These are phyloP conservation scores for Crossaster papposus DNA, from an alignment of 53 echinoderm and acorn worm genomes.

Conservation along the genomic window DNA sequence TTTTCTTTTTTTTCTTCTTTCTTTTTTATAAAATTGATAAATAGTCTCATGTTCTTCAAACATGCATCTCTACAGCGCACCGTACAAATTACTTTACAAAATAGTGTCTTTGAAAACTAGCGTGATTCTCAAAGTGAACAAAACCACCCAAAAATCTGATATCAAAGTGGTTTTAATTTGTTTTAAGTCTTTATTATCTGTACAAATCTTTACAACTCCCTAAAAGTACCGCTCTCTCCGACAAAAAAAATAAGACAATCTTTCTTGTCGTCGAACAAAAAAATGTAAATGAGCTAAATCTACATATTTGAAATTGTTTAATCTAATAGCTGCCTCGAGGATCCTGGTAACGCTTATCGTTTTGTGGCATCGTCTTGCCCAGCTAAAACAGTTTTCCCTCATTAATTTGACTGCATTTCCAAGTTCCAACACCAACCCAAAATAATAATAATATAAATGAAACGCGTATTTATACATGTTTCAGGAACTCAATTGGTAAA, in stretches of 20 bases:
- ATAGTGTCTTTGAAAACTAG: constrained; percentile 58
- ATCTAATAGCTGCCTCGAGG: background rate
- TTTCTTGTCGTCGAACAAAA: constrained; percentile 36
- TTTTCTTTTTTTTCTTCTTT: background rate
- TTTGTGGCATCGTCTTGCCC: background rate
- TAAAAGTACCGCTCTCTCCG: constrained; percentile 48
- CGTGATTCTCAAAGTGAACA: constrained; percentile 52
- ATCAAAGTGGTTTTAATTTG: constrained; percentile 19
- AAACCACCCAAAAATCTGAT: constrained; percentile 29
- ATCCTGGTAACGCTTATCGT: background rate
- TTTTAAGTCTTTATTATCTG: constrained; percentile 45
- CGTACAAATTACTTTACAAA: constrained; percentile 64
- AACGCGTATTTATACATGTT: constrained; percentile 31
- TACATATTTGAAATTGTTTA: constrained; percentile 33
- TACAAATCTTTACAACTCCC: constrained; percentile 56
- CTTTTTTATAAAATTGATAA: constrained; percentile 34
- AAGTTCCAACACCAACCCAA: constrained; percentile 20
- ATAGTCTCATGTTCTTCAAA: constrained; percentile 26
- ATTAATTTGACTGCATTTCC: constrained; percentile 37
- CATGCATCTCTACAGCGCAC: constrained; percentile 45
- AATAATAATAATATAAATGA: background rate
- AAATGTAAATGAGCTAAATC: constrained; percentile 38
- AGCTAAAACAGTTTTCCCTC: constrained; percentile 19
- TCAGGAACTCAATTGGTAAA: constrained; percentile 23
- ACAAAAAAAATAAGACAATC: constrained; percentile 42